These are phyloP conservation scores for Helicoverpa armigera DNA, from an alignment of 1,140 invertebrate genomes.

Conservation along the genomic window DNA sequence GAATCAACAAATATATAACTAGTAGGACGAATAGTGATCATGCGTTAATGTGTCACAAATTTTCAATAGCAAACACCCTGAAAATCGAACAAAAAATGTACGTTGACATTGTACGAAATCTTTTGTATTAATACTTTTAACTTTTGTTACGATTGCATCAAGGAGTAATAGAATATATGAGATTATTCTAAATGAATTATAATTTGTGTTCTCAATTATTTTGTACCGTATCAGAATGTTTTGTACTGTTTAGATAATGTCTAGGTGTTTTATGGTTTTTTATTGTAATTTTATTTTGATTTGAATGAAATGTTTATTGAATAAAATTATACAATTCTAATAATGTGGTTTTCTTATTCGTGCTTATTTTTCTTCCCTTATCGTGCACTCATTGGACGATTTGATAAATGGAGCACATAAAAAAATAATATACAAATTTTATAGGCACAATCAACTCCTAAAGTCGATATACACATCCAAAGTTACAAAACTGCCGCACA, in stretches of 20 bases:
- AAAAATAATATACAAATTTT: too few species aligned
- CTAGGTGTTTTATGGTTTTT: constrained; percentile 44
- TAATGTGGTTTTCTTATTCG: not conserved
- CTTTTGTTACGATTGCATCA: constrained; percentile 28
- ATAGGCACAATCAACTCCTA: too few species aligned
- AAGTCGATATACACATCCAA: too few species aligned
- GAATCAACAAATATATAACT: too few species aligned
- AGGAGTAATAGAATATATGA: constrained; percentile 33
- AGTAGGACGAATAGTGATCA: too few species aligned
- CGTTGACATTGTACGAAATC: constrained; percentile 33
- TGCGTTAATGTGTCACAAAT: too few species aligned
- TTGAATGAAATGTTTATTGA: constrained; percentile 45
- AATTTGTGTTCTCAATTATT: constrained; percentile 47
- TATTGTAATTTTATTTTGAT: constrained; percentile 41
- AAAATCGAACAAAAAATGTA: not conserved
- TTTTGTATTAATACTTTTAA: constrained; percentile 21
- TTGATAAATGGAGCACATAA: too few species aligned
- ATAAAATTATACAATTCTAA: constrained; percentile 44
- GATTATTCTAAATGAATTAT: constrained; percentile 39
- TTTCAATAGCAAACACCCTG: not conserved
- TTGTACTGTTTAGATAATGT: constrained; percentile 43
- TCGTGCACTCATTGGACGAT: too few species aligned
- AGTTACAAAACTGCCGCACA: too few species aligned
- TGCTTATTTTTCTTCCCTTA: too few species aligned
- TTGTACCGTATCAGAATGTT: constrained; percentile 30